Evolutionary conservation across 2,888 invertebrate species (phyloP).

Genomic region (Aspidiotus rigidus): DNA sequence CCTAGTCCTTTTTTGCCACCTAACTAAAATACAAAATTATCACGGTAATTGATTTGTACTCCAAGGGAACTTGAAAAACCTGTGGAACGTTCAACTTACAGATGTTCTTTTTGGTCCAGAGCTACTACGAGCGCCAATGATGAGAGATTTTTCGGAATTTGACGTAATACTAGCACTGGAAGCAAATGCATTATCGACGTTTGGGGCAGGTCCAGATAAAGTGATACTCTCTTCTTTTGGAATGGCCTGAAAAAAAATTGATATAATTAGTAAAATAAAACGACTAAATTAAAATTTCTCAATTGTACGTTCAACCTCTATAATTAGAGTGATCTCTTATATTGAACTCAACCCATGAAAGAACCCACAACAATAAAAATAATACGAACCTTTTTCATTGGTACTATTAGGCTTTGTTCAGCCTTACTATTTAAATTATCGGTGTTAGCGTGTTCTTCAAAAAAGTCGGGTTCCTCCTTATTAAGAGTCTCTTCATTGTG

Average conservation of each 20-base stretch:
- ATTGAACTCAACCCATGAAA: background rate
- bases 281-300: too few relatives aligned
- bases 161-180: background rate
- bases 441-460: slow-evolving; percentile 58
- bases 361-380: background rate
- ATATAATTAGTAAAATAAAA: background rate
- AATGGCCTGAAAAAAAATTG: slow-evolving; percentile 7
- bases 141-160: slow-evolving; percentile 22
- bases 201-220: slow-evolving; percentile 12
- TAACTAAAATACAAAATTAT: slow-evolving; percentile 48
- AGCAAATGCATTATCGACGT: slow-evolving; percentile 30
- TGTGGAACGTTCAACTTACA: slow-evolving; percentile 5
- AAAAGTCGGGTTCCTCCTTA: slow-evolving; percentile 50
- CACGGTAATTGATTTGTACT: background rate
- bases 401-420: slow-evolving; percentile 15
- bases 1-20: slow-evolving; percentile 83
- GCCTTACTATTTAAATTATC: slow-evolving; percentile 23
- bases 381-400: slow-evolving; percentile 29
- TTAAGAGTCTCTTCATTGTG: slow-evolving; percentile 5
- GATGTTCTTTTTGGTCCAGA: slow-evolving; percentile 16
- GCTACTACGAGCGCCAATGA: slow-evolving; percentile 20
- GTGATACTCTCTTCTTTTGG: slow-evolving; percentile 13
- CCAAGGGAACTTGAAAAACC: background rate
- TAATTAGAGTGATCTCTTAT: background rate
- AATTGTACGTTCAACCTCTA: too few relatives aligned